Base-by-base conservation (phyloP, 1,140 invertebrate genomes). In the Drosophila tristis region DNA sequence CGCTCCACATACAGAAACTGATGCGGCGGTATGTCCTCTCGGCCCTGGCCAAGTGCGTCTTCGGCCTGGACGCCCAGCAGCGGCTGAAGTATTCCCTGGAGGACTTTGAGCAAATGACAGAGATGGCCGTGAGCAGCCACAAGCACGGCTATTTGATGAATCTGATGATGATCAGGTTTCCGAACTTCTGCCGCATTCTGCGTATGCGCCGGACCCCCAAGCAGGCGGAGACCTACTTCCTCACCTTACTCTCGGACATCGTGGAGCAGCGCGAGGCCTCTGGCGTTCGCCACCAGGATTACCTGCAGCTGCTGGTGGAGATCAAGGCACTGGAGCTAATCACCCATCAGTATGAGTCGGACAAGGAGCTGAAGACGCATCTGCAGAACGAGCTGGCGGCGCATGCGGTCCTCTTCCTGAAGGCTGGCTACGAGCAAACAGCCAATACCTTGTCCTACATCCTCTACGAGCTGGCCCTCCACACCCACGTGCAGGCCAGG, bases 401-500 rank as follows among this genome's bases (percentile, higher is more conserved):
- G 2, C 95, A 96, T 59, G 93, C 93, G 0, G 92, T 95, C 72
- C 78, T 94, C 0, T 96, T 96, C 74, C 93, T 96, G 61, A 87
- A 95, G 7, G 95, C 95, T 2, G 95, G 95, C 4, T 94, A 93
- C 75, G 94, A 95, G 51, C 94, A 94, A 3, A 94, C 63, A 4
- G 93, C 72, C 92, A 90, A 91, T n/a, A 91, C 92, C 0, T 65
- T 93, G 7, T 79, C 93, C 11, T 93, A 93, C 61, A 77, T 92
- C 2, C 81, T 93, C 0, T 94, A 94, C 53, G 91, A 93, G 63
- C 74, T 95, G 25, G 94, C 94, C 0, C 56, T 92, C 23, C 91
- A 95, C 78, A 92, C 89, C 0, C 90, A 93, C 0, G 64, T 93
- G 23, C 94, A 95, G 73, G 70, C 93, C 0, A 84, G 87, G 47